Evolutionary conservation across 2,113 vertebrate genomes (phyloP).

Genomic region (Fregetta grallaria): DNA sequence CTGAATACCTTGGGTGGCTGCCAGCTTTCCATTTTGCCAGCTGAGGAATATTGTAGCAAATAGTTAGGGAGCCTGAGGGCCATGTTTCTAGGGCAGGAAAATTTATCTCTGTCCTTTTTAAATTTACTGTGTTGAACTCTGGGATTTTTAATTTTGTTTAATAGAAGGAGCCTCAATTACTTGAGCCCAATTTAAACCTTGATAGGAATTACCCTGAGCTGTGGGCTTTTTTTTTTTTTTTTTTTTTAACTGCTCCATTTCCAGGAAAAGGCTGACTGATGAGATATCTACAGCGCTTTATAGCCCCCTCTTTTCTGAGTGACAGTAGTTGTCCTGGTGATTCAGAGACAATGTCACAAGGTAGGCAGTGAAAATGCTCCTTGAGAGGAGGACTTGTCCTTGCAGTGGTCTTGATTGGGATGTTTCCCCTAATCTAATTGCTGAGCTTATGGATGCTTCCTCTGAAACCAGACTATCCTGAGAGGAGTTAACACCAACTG

Average conservation of each 20-base stretch:
- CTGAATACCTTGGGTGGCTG: constrained; percentile 23
- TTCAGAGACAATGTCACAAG: not conserved
- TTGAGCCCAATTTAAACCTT: not conserved
- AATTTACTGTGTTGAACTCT: not conserved
- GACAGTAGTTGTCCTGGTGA: not conserved
- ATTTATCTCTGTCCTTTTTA: not conserved
- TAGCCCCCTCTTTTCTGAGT: not conserved
- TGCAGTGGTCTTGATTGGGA: not conserved
- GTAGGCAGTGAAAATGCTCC: not conserved
- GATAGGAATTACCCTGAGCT: not conserved
- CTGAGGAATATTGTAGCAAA: constrained; percentile 2
- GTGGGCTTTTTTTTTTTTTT: not conserved
- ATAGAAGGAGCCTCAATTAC: not conserved
- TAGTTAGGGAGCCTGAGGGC: not conserved
- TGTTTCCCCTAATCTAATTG: not conserved
- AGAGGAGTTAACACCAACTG: not conserved
- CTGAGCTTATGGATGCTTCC: not conserved
- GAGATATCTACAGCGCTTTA: not conserved
- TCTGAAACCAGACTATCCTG: not conserved
- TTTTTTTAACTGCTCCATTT: not conserved
- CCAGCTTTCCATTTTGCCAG: constrained; percentile 37
- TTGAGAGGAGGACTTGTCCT: not conserved
- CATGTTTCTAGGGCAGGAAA: not conserved
- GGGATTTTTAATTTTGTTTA: not conserved
- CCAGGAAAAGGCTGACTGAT: not conserved